Conservation (phyloP, 1,140 invertebrate genomes). For the Ephestia elutella region DNA sequence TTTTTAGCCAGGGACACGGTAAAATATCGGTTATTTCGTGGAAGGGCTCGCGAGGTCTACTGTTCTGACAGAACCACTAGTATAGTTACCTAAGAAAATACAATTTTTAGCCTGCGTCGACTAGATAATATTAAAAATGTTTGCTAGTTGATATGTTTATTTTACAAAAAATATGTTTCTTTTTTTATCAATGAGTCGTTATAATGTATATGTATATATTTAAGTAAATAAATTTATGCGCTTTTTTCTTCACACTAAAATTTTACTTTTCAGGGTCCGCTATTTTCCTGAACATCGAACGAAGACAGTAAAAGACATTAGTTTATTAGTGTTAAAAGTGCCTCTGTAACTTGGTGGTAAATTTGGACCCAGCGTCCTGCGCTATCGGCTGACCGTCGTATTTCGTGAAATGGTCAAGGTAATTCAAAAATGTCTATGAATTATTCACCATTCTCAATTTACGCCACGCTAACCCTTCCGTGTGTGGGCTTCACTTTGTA, state of each 20-base stretch:
- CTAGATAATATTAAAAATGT: too few relatives aligned
- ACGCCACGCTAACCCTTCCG: slow-evolving; percentile 63
- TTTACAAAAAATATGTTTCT: too few relatives aligned
- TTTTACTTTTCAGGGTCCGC: slow-evolving; percentile 64
- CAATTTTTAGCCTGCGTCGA: background rate
- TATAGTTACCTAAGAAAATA: too few relatives aligned
- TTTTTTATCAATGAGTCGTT: too few relatives aligned
- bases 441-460: slow-evolving; percentile 58
- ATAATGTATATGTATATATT: too few relatives aligned
- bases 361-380: slow-evolving; percentile 42
- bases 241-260: background rate
- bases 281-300: slow-evolving; percentile 57
- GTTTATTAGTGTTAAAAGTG: slow-evolving; percentile 49
- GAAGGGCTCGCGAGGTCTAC: too few relatives aligned
- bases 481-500: slow-evolving; percentile 64
- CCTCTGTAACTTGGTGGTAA: slow-evolving; percentile 50
- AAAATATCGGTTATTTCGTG: too few relatives aligned
- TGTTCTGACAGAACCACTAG: too few relatives aligned
- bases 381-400: slow-evolving; percentile 46
- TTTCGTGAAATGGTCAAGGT: slow-evolving; percentile 72
- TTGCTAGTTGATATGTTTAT: too few relatives aligned
- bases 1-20: too few relatives aligned
- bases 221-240: too few relatives aligned
- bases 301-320: slow-evolving; percentile 57
- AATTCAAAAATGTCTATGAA: slow-evolving; percentile 64